phyloP scores from a whole-genome alignment of 2,113 vertebrate species.

The Odocoileus hemionus region DNA sequence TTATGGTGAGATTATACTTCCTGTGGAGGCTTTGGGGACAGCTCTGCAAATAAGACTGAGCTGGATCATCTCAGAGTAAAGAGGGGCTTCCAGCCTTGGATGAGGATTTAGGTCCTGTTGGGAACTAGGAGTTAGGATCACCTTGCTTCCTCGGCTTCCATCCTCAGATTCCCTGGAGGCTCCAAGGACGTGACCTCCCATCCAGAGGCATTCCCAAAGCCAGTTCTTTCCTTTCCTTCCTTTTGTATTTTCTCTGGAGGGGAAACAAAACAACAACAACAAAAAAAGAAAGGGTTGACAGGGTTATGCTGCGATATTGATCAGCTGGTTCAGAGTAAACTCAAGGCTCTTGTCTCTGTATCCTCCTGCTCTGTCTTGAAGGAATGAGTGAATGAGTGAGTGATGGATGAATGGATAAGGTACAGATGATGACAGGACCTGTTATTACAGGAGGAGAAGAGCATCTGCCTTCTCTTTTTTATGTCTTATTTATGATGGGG shows the following conservation, averaged over 20 bases:
- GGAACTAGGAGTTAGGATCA: neutral
- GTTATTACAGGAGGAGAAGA: neutral
- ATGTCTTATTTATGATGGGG: neutral
- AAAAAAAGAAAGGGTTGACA: neutral
- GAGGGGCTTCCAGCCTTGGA: neutral
- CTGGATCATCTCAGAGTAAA: conserved; percentile 43
- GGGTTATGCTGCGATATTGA: neutral
- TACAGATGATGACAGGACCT: neutral
- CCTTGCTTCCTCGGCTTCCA: neutral
- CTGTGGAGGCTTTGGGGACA: conserved; percentile 46
- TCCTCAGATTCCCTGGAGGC: neutral
- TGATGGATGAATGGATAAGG: neutral
- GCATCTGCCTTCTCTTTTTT: neutral
- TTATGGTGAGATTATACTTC: conserved; percentile 61
- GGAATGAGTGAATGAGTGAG: neutral
- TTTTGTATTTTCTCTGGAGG: neutral
- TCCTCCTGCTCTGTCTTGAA: neutral
- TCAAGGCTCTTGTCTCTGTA: neutral
- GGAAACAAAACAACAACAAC: no score
- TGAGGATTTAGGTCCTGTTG: neutral
- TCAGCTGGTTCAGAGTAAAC: neutral
- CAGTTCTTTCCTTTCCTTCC: neutral
- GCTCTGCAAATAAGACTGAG: conserved; percentile 51
- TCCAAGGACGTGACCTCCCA: neutral
- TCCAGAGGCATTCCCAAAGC: neutral